phyloP scores from a whole-genome alignment of 2,888 invertebrate species.

The Tubiluchus corallicola region DNA sequence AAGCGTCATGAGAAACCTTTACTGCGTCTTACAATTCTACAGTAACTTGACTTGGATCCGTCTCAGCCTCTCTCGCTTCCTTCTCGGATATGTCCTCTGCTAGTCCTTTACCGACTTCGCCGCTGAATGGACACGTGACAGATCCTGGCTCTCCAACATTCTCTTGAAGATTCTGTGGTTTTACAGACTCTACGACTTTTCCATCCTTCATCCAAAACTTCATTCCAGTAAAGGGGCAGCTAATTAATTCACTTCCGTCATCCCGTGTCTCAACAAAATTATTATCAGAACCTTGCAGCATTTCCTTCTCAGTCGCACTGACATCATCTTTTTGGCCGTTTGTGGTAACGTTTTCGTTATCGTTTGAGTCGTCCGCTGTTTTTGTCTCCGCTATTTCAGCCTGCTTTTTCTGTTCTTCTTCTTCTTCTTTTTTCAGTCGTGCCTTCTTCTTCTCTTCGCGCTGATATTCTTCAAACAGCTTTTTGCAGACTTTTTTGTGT shows the following conservation, averaged over 20 bases:
- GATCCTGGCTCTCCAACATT: not conserved
- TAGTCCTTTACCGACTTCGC: too few species aligned
- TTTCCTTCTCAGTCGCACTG: not conserved
- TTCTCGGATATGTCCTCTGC: too few species aligned
- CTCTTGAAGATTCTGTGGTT: not conserved
- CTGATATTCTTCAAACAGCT: not conserved
- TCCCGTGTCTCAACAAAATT: constrained; percentile 1
- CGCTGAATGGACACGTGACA: not conserved
- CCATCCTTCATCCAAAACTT: not conserved
- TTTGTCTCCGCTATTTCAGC: not conserved
- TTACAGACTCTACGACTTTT: not conserved
- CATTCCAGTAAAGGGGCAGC: not conserved
- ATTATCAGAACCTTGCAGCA: too few species aligned
- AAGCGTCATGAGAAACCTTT: too few species aligned
- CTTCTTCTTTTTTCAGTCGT: not conserved
- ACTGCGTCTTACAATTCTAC: not conserved
- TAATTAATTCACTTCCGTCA: not conserved
- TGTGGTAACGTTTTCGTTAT: not conserved
- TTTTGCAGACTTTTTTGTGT: constrained; percentile 19
- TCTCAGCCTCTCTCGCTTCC: constrained; percentile 1
- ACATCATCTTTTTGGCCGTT: not conserved
- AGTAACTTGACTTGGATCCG: not conserved
- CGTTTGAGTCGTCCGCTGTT: not conserved
- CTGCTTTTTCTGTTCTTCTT: not conserved
- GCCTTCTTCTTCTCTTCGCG: not conserved